Evolutionary conservation across 2,888 invertebrate genomes (phyloP).

Genomic region (Drosophila yooni): DNA sequence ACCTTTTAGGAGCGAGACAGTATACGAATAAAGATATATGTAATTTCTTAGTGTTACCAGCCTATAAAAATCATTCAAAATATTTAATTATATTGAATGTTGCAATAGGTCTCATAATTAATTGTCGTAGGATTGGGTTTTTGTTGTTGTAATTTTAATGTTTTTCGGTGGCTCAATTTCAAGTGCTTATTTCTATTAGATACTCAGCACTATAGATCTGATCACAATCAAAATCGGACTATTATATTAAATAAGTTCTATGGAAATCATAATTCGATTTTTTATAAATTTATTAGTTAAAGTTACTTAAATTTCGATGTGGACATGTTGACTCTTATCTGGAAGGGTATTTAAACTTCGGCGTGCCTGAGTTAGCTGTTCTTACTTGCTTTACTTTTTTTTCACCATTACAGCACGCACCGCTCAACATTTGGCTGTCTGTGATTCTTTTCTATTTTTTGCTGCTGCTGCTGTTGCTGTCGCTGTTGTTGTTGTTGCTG

Average conservation of each 20-base stretch:
- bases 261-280: neutral
- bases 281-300: neutral
- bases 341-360: conserved; percentile 29
- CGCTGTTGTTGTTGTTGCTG: conserved; percentile 5
- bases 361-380: neutral
- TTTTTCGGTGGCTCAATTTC: neutral
- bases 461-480: conserved; percentile 10
- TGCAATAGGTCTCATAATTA: neutral
- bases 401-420: conserved; percentile 72
- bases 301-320: neutral
- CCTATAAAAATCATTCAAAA: neutral
- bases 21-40: neutral
- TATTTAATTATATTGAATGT: neutral
- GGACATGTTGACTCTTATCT: neutral
- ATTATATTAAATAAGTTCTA: neutral
- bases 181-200: neutral
- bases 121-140: neutral
- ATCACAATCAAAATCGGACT: no score
- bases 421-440: conserved; percentile 77
- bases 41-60: neutral
- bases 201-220: no score
- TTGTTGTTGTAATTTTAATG: no score
- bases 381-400: conserved; percentile 18
- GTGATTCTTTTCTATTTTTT: conserved; percentile 59
- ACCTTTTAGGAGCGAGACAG: neutral